Evolutionary conservation across 2,888 invertebrate genomes (phyloP).

Genomic region (Papilio gigon): DNA sequence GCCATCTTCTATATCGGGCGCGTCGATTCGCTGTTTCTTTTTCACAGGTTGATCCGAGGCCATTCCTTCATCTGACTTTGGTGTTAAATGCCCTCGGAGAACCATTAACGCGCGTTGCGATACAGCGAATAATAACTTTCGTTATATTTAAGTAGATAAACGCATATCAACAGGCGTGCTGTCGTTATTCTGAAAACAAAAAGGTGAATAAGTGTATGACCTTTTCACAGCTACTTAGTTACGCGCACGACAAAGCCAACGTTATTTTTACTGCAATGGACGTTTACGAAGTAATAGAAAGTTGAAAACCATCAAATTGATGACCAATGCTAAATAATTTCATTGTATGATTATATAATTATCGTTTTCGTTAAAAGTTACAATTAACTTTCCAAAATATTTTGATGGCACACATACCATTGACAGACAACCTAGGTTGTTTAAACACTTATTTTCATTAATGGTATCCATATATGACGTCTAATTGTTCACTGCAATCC

Average conservation of each 20-base stretch:
- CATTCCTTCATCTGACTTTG: slow-evolving; percentile 84
- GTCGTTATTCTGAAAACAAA: slow-evolving; percentile 69
- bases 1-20: slow-evolving; percentile 82
- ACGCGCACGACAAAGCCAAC: slow-evolving; percentile 79
- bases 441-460: slow-evolving; percentile 56
- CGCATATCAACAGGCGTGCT: slow-evolving; percentile 28
- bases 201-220: slow-evolving; percentile 77
- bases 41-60: slow-evolving; percentile 92
- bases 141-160: slow-evolving; percentile 35
- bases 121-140: slow-evolving; percentile 44
- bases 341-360: slow-evolving; percentile 37
- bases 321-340: slow-evolving; percentile 26
- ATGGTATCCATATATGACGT: slow-evolving; percentile 67
- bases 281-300: neutral
- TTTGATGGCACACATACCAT: slow-evolving; percentile 83
- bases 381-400: slow-evolving; percentile 82
- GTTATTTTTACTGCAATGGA: slow-evolving; percentile 49
- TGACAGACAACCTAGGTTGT: slow-evolving; percentile 71
- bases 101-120: slow-evolving; percentile 80
- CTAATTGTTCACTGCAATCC: slow-evolving; percentile 69
- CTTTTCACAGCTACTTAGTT: slow-evolving; percentile 81
- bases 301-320: slow-evolving; percentile 14
- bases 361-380: slow-evolving; percentile 52
- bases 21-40: slow-evolving; percentile 90
- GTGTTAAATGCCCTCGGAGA: slow-evolving; percentile 82